Percentiles rank a stretch among this genome's conserved stretches.
These are phyloP conservation scores for Ceraclea dissimilis DNA, from an alignment of 2,888 invertebrate species.

Conservation along the genomic window DNA sequence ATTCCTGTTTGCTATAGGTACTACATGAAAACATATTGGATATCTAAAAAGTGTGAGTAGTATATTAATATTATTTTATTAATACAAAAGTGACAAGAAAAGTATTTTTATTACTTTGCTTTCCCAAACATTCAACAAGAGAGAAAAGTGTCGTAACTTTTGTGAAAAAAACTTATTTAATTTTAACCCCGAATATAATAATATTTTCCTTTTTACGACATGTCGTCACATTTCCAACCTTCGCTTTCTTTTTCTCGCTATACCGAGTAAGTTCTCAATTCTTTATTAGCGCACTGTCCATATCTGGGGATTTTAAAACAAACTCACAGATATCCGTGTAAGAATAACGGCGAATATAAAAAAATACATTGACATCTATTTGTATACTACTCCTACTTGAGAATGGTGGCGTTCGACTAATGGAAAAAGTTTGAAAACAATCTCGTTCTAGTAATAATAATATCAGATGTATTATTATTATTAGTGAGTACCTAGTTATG, in stretches of 20 bases:
- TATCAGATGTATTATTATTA: too few relatives aligned
- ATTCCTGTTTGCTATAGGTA: too few relatives aligned
- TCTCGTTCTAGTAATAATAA: slow-evolving; percentile 5
- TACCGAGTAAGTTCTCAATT: background rate
- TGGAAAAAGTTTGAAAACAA: slow-evolving; percentile 22
- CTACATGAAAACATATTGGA: too few relatives aligned
- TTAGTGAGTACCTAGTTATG: too few relatives aligned
- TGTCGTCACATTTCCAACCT: background rate
- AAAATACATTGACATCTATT: slow-evolving; percentile 22
- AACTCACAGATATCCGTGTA: background rate
- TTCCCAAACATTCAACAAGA: background rate
- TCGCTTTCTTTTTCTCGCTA: background rate
- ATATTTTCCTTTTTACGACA: slow-evolving; percentile 1
- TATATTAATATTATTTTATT: too few relatives aligned
- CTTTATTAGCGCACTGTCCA: background rate
- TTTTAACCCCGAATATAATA: background rate
- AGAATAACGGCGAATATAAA: slow-evolving; percentile 3
- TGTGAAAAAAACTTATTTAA: background rate
- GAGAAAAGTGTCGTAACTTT: background rate
- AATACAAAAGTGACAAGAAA: background rate
- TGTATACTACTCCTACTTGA: slow-evolving; percentile 18
- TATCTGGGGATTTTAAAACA: slow-evolving; percentile 1
- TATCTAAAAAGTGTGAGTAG: too few relatives aligned
- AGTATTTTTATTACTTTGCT: background rate
- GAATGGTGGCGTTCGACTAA: slow-evolving; percentile 17